Conservation (phyloP, 2,113 vertebrate genomes). For the Odocoileus virginianus region DNA sequence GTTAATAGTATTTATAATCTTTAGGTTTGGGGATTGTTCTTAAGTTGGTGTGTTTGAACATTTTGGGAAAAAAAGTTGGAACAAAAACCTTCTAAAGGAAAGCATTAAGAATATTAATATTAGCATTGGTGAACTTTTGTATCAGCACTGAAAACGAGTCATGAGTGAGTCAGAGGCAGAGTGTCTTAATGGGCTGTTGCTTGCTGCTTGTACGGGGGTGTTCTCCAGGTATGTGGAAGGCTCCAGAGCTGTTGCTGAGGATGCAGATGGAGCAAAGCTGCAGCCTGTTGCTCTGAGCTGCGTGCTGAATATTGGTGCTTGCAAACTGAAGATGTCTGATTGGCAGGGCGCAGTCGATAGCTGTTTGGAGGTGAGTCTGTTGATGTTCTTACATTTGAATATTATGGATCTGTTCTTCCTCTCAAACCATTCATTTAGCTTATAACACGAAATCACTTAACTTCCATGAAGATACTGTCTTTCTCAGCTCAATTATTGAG, state of each 20-base stretch:
- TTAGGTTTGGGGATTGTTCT: not conserved
- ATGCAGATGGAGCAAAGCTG: conserved; percentile 81
- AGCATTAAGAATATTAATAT: not conserved
- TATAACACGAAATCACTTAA: not conserved
- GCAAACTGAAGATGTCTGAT: conserved; percentile 90
- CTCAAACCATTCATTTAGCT: not conserved
- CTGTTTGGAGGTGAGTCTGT: conserved; percentile 88
- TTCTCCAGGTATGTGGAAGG: conserved; percentile 88
- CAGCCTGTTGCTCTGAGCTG: conserved; percentile 89
- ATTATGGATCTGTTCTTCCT: not conserved
- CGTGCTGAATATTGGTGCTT: conserved; percentile 92
- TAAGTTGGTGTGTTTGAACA: not conserved
- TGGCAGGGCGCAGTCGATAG: conserved; percentile 93
- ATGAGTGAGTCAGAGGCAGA: not conserved
- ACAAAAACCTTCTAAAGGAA: not conserved
- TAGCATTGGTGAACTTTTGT: not conserved
- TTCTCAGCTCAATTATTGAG: not conserved
- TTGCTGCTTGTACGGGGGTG: not conserved
- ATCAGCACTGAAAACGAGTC: not conserved
- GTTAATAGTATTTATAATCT: not conserved
- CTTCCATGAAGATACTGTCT: not conserved
- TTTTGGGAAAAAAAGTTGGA: not conserved
- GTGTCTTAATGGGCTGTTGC: not conserved
- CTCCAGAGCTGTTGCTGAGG: conserved; percentile 81
- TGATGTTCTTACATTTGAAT: not conserved